Base-by-base conservation (phyloP, 30 jellyfish, hydroid and myxozoan genomes). In the Aurelia aurita complex sp. Pacific region DNA sequence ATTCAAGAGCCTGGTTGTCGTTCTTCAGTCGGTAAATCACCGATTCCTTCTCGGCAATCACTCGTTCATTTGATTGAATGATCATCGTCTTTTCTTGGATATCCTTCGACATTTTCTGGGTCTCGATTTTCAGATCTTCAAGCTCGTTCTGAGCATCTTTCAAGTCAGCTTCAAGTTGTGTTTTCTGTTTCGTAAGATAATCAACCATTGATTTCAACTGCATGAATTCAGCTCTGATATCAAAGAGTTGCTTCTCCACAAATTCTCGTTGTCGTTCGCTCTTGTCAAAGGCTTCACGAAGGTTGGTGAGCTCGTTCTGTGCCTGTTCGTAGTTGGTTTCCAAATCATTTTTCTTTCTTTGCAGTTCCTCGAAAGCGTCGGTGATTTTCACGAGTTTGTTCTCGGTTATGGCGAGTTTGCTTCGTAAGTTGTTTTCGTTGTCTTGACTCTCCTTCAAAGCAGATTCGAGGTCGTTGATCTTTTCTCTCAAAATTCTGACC, bases 401-500 rank as follows among this genome's bases (percentile, higher is more conserved):
- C 62, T 94, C 97, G 16, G 95, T 29, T 15, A 94, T 79, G 50
- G 92, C 61, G 43, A 88, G 79, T 57, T 62, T 78, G 89, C 94
- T 94, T 54, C 81, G 86, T 13, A 82, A 74, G 10, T 72, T 83
- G 69, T 89, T 80, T 62, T 94, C 99, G 76, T 85, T 94, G 64
- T 94, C 99, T 33, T 76, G 81, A 53, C 96, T 73, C 76, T 89
- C 98, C 63, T 89, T 84, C 91, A 94, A 75, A 1, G 97, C 93
- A 5, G 93, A 54, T 80, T 94, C 99, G 29, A 89, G 84, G 46
- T 94, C 99, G 69, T 43, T 89, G 63, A 94, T 66, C 66, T 80
- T 94, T 40, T 92, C 94, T 64, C 97, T 74, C 77, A 86, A 76
- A 36, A 65, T 74, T 17, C 4, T 91, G 53, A 83, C 75, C 92